phyloP scores from a whole-genome alignment of 2,888 invertebrate species.

The Leptopilina drosophilae region DNA sequence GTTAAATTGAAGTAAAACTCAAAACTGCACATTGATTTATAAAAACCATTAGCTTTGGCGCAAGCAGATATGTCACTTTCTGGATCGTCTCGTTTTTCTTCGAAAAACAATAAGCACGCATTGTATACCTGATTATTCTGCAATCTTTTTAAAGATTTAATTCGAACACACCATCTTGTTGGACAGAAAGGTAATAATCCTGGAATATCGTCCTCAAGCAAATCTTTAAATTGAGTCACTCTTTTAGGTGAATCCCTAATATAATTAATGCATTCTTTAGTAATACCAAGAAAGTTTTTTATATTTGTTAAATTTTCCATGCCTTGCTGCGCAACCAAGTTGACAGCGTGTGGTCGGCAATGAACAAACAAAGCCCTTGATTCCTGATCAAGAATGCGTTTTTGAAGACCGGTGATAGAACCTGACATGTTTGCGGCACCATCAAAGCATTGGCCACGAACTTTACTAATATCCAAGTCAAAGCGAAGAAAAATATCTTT shows the following conservation, averaged over 20 bases:
- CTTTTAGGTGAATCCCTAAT: constrained; percentile 45
- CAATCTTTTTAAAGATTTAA: constrained; percentile 32
- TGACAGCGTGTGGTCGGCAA: too few species aligned
- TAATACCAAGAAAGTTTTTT: background rate
- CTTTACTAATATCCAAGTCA: constrained; percentile 41
- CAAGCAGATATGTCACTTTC: constrained; percentile 19
- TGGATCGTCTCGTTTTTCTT: background rate
- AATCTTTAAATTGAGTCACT: constrained; percentile 48
- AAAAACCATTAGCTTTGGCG: constrained; percentile 50
- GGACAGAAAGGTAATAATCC: constrained; percentile 43
- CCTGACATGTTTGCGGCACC: constrained; percentile 54
- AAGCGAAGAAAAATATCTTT: background rate
- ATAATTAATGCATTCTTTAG: constrained; percentile 48
- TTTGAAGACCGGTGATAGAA: background rate
- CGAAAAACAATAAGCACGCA: too few species aligned
- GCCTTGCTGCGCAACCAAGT: constrained; percentile 13
- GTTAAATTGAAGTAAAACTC: constrained; percentile 46
- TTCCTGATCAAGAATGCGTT: constrained; percentile 7
- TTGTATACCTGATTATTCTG: too few species aligned
- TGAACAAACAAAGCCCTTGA: constrained; percentile 39
- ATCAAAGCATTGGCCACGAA: constrained; percentile 35
- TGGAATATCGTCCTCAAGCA: constrained; percentile 45
- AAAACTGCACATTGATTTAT: constrained; percentile 44
- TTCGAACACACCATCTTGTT: constrained; percentile 50
- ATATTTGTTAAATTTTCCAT: background rate